Evolutionary conservation across 2,797 vertebrate species (phyloP), one percentile per base, ranked within the genome.

Genomic region (Pachyuromys duprasi): DNA sequence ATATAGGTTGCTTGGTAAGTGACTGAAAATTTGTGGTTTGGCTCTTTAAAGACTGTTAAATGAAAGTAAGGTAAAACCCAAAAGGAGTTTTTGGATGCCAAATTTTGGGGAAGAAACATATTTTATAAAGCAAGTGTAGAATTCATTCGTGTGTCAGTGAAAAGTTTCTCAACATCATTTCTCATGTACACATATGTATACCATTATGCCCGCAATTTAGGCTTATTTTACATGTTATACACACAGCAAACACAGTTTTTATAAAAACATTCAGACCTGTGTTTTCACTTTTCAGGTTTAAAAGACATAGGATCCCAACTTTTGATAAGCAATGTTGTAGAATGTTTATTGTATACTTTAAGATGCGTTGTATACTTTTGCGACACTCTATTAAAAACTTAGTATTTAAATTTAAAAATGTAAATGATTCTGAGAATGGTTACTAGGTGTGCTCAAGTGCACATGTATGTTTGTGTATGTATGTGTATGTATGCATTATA

Each of bases 201-300:
- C 57, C 79, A 79, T 78, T 94, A 20, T 92, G 17, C 49, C 36
- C 42, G 88, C 20, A 95, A 95, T 69, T 84, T 17, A 90, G 45
- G 82, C 57, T 95, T 95, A 84, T 31, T 45, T 83, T 83, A 63
- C 49, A 62, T 49, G 49, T 49, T 49, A 49, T 49, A 49, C 8
- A 49, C 33, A 45, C 9, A 65, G 11, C 62, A 67, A 82, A 63
- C 80, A 67, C 31, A 49, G 14, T n/a, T 84, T 67, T 67, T 49
- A 49, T 84, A 67, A 95, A 72, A 95, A 72, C 91, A 91, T 26
- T 82, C 26, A 89, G 82, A 88, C 22, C 20, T 78, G n/a, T 93
- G 31, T 82, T 97, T 97, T 96, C n/a, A 92, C 11, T 96, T 91
- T 87, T 95, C 83, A 96, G 39, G 33, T 93, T 93, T 89, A 82